Evolutionary conservation across 2,797 vertebrate species (phyloP).

Genomic region (Myotis planiceps): DNA sequence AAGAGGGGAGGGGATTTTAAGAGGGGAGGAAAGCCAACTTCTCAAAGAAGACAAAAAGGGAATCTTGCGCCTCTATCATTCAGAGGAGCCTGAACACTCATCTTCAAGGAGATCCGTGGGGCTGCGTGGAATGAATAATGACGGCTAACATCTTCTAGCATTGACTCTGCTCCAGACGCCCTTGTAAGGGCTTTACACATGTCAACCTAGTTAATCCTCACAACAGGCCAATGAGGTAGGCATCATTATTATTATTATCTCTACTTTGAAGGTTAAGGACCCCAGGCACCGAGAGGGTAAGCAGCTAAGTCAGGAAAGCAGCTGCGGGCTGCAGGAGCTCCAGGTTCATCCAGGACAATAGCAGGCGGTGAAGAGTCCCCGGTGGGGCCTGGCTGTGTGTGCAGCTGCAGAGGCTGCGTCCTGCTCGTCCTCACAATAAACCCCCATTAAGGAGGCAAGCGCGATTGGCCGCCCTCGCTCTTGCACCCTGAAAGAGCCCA

Average conservation of each 20-base stretch:
- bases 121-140: constrained; percentile 27
- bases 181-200: constrained; percentile 28
- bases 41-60: constrained; percentile 17
- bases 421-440: constrained; percentile 68
- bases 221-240: constrained; percentile 25
- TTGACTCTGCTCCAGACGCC: constrained; percentile 6
- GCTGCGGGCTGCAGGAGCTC: constrained; percentile 57
- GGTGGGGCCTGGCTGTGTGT: constrained; percentile 26
- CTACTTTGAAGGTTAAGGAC: constrained; percentile 47
- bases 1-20: too few species aligned
- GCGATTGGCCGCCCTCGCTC: constrained; percentile 48
- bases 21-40: not conserved
- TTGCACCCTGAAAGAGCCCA: constrained; percentile 74
- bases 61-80: not conserved
- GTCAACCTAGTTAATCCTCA: constrained; percentile 60
- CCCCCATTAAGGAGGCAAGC: constrained; percentile 53
- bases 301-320: constrained; percentile 61
- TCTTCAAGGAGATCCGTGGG: not conserved
- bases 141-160: not conserved
- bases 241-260: constrained; percentile 11
- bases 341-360: constrained; percentile 63
- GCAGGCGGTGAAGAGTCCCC: constrained; percentile 25
- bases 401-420: constrained; percentile 65
- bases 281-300: not conserved
- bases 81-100: not conserved